A percentile compares a stretch with the other conserved stretches of the same genome.
These are phyloP conservation scores for Dromius quadrimaculatus DNA, from an alignment of 2,888 invertebrate species.

Conservation along the genomic window DNA sequence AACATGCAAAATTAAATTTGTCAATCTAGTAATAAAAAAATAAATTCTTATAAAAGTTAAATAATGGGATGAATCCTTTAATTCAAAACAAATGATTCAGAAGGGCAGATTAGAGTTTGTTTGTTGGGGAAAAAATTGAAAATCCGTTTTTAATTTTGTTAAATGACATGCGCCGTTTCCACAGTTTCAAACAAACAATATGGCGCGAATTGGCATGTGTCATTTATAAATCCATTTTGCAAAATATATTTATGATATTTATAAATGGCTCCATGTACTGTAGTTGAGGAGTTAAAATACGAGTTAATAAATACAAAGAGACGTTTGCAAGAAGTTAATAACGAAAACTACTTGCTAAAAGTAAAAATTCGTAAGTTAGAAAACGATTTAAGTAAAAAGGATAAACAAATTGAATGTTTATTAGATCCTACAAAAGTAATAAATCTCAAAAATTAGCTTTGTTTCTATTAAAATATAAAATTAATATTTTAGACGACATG, in stretches of 20 bases:
- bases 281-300: constrained; percentile 58
- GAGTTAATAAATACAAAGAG: constrained; percentile 59
- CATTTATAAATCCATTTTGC: constrained; percentile 24
- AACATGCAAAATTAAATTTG: too few relatives aligned
- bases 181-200: constrained; percentile 42
- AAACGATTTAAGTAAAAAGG: constrained; percentile 59
- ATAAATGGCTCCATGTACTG: constrained; percentile 23
- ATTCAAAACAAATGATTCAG: too few relatives aligned
- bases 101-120: too few relatives aligned
- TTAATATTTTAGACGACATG: constrained; percentile 52
- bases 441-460: neutral
- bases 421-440: constrained; percentile 57
- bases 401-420: constrained; percentile 59
- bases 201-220: constrained; percentile 32
- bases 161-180: constrained; percentile 14
- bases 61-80: too few relatives aligned
- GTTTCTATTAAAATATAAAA: constrained; percentile 1
- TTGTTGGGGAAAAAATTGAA: too few relatives aligned
- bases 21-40: too few relatives aligned
- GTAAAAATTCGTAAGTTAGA: constrained; percentile 60
- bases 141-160: neutral
- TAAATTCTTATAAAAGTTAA: too few relatives aligned
- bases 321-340: constrained; percentile 56
- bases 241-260: neutral
- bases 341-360: constrained; percentile 60